Conservation (phyloP, 2,888 invertebrate species). For the Plagiodera versicolora region DNA sequence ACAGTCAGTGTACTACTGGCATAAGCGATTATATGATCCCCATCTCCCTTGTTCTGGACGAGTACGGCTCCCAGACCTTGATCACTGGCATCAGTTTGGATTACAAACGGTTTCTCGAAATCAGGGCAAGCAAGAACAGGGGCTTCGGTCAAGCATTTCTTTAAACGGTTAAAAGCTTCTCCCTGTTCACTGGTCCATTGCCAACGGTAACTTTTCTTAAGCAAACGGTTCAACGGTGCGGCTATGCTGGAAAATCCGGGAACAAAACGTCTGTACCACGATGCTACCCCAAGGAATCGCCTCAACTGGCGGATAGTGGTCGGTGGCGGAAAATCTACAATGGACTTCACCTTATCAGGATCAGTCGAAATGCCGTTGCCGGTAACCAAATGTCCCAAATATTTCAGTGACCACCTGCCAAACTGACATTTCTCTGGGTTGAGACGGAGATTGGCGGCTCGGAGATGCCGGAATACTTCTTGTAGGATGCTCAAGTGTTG, state of each 20-base stretch:
- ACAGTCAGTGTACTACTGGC: constrained; percentile 25
- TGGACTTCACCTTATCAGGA: constrained; percentile 5
- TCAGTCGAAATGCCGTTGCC: neutral
- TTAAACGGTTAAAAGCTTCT: constrained; percentile 2
- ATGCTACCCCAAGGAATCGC: constrained; percentile 13
- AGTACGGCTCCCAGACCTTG: constrained; percentile 34
- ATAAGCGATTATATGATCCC: constrained; percentile 30
- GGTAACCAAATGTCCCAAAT: constrained; percentile 16
- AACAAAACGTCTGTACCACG: constrained; percentile 20
- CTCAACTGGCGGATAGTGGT: constrained; percentile 7
- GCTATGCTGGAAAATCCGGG: constrained; percentile 10
- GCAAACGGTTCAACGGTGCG: constrained; percentile 8
- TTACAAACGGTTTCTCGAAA: constrained; percentile 25
- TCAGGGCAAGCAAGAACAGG: constrained; percentile 28
- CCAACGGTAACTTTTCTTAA: constrained; percentile 7
- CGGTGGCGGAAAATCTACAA: constrained; percentile 3
- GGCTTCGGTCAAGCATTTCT: neutral
- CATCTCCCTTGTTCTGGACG: constrained; percentile 24
- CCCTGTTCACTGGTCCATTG: constrained; percentile 3
- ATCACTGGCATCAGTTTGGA: constrained; percentile 34
- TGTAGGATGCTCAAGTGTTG: neutral
- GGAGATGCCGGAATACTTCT: constrained; percentile 14
- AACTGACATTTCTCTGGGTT: constrained; percentile 25
- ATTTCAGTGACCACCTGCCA: constrained; percentile 4
- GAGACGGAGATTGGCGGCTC: constrained; percentile 7